A percentile compares a stretch with the other conserved stretches of the same genome.
These are phyloP conservation scores for Megathymus violae DNA, from an alignment of 1,140 invertebrate species.

Conservation along the genomic window DNA sequence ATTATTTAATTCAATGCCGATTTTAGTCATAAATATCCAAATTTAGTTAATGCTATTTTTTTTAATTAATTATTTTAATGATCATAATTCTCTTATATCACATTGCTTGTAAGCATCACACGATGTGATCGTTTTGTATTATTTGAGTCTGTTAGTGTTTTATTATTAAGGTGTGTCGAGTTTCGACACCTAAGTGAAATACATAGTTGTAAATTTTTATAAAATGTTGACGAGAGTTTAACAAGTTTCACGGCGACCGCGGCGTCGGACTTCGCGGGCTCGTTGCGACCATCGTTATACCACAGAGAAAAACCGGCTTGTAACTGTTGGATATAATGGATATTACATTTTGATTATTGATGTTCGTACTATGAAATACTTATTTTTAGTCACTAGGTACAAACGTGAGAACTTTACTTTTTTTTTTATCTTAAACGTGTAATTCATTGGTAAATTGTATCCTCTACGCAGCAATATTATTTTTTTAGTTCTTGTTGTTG, in stretches of 20 bases:
- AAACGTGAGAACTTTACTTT: too few species aligned
- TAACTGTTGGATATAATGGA: too few species aligned
- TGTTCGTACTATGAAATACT: too few species aligned
- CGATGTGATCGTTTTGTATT: constrained; percentile 69
- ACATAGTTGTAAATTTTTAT: constrained; percentile 56
- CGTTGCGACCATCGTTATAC: constrained; percentile 3
- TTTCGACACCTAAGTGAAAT: constrained; percentile 52
- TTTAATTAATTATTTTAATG: constrained; percentile 61
- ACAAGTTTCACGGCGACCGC: constrained; percentile 41
- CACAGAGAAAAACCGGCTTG: too few species aligned
- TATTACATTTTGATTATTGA: too few species aligned
- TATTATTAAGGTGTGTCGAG: constrained; percentile 51
- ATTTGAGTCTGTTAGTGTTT: constrained; percentile 65
- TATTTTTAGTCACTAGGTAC: too few species aligned
- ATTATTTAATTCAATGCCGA: constrained; percentile 79
- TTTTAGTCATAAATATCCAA: constrained; percentile 83
- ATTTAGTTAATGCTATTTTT: constrained; percentile 79
- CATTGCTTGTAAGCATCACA: constrained; percentile 73
- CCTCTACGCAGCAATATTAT: too few species aligned
- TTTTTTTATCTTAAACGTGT: too few species aligned
- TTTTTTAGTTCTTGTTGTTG: too few species aligned
- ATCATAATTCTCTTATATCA: constrained; percentile 64
- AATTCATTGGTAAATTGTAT: too few species aligned
- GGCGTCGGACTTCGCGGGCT: constrained; percentile 11
- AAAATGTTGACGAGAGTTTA: constrained; percentile 50